Conservation (phyloP, 2,113 vertebrate species). For the Ursus arctos region DNA sequence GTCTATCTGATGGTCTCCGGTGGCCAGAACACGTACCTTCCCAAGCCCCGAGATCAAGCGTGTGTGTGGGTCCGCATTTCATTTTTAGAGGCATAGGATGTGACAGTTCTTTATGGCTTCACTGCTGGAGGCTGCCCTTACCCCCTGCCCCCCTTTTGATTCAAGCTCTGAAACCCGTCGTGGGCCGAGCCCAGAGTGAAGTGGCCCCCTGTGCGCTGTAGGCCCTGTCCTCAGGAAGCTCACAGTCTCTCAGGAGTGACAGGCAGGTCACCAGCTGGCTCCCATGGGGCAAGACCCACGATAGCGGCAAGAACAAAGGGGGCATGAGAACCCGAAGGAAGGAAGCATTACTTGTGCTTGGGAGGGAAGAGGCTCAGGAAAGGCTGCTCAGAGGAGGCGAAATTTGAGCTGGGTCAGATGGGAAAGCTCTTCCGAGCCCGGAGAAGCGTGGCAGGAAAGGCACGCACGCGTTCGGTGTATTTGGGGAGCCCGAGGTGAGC, state of each 20-base stretch:
- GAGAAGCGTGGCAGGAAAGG: neutral
- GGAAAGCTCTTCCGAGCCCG: conserved; percentile 50
- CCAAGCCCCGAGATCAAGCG: neutral
- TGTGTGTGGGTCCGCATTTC: neutral
- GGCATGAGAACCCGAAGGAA: conserved; percentile 39
- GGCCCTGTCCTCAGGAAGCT: conserved; percentile 54
- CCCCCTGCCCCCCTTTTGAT: neutral
- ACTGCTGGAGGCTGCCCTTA: neutral
- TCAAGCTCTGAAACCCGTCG: neutral
- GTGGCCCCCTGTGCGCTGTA: neutral
- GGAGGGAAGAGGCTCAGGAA: conserved; percentile 32
- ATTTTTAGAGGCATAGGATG: neutral
- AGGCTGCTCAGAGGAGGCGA: conserved; percentile 51
- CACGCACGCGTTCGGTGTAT: neutral
- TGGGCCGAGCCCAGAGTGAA: neutral
- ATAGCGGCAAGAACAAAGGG: conserved; percentile 49
- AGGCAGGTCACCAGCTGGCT: conserved; percentile 26
- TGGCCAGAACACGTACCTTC: neutral
- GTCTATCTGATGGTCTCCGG: neutral
- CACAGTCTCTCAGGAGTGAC: neutral
- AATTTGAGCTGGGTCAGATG: conserved; percentile 69
- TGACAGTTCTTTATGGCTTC: neutral
- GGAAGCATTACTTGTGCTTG: conserved; percentile 49
- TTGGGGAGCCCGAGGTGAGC: neutral
- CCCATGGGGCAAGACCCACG: neutral